Evolutionary conservation across 2,113 vertebrate genomes (phyloP), one percentile per base, ranked within the genome.

Genomic region (Poeciliopsis turrubarensis): DNA sequence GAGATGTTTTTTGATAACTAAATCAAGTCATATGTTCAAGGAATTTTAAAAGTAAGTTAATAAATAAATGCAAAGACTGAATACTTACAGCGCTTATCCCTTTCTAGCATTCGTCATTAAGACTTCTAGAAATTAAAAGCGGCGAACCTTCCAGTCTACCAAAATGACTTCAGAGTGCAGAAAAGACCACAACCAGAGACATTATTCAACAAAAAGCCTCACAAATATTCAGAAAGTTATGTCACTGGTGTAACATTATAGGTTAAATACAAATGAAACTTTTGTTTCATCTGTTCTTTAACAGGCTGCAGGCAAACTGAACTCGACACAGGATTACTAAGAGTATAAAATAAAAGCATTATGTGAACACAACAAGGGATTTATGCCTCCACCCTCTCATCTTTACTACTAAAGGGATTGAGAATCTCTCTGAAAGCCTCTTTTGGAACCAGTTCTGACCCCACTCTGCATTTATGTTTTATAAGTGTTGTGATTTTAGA

Each of bases 251-350:
- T 32, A 29, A 29, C 73, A 74, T 75, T 72, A 65, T 60, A 68
- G 60, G 78, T 81, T 61, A 81, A 66, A 80, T 19, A 41, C 14
- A n/a, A 4, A 0, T 8, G 11, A 34, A 2, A 37, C 7, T 44
- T 22, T 44, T 64, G 67, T 34, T 63, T 47, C 73, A 51, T 8
- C 1, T 72, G 60, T 75, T 65, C 72, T 72, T 51, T 34, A 75
- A 60, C 57, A 14, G 62, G 51, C 41, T 51, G 47, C 14, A 26
- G 64, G 78, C 75, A 77, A 86, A 86, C 78, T 37, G 74, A 70
- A 64, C 71, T 73, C 30, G 6, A 34, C 44, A 62, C 62, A 64
- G 80, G 80, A 85, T 89, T 89, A 77, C 54, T 84, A 61, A 70
- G 61, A 39, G 74, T 37, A 75, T 68, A 51, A 69, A 78, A 68